Evolutionary conservation across 2,888 invertebrate genomes (phyloP), one percentile per base, ranked within the genome.

Genomic region (Cheilosia vernalis): DNA sequence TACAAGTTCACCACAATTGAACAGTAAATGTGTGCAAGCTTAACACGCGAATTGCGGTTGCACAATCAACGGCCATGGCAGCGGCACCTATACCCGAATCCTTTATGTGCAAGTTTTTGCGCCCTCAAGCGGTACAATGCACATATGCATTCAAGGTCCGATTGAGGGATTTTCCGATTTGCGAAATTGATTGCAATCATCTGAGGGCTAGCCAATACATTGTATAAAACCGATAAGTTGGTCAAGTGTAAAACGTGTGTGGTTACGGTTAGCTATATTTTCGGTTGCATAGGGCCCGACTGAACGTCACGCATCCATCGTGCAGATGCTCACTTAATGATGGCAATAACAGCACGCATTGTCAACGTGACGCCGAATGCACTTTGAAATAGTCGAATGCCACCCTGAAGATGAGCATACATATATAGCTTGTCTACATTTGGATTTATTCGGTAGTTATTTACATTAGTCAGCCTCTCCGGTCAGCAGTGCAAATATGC

Each of bases 61-160:
- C 40, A 30, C 66, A 55, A 61, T 40, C 24, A 40, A 44, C 55
- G 19, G 58, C 17, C 27, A 47, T 47, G 4, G 42, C 17, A 24
- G 61, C 17, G 9, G 17, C 53, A 80, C 56, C 61, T 60, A 72
- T 60, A 72, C 60, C 21, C 30, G 15, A 64, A 60, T 61, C 66
- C 66, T 80, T 73, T 44, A 47, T 47, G 27, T n/a, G 37, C 53
- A 70, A 15, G 21, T 53, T 64, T 47, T 10, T 66, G 13, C 1
- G 5, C n/a, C 17, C 61, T 21, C 40, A 81, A 64, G 55, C 67
- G 37, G 30, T 53, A 17, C 13, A 21, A 9, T 13, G 30, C 44
- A 79, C 83, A 79, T 79, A 84, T 74, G 83, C 40, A 56, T 84
- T 79, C 83, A 84, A 84, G 83, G 83, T 47, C 33, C 49, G 64